These are phyloP conservation scores for Mormyrus lacerda DNA, from an alignment of 2,113 vertebrate genomes.

Conservation along the genomic window DNA sequence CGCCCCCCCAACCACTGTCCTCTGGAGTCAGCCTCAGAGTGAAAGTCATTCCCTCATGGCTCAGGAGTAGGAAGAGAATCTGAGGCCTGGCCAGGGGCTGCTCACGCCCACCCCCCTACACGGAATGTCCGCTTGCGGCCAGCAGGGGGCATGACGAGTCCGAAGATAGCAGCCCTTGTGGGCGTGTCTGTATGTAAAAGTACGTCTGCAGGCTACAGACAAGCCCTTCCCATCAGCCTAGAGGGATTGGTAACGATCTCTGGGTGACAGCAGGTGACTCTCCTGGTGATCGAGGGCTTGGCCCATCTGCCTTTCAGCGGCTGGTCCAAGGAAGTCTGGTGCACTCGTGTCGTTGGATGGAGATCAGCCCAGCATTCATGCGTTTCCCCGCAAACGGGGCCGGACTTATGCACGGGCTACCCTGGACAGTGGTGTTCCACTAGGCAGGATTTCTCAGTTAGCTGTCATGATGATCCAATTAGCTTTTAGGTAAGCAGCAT, in stretches of 20 bases:
- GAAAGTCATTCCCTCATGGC: constrained; percentile 56
- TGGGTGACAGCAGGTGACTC: constrained; percentile 28
- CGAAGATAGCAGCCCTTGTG: constrained; percentile 40
- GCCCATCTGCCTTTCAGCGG: constrained; percentile 28
- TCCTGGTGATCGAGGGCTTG: constrained; percentile 2
- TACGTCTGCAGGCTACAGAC: constrained; percentile 24
- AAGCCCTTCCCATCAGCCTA: constrained; percentile 9
- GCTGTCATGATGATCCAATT: background rate
- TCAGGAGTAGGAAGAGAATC: constrained; percentile 37
- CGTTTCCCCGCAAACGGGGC: background rate
- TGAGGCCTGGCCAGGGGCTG: constrained; percentile 52
- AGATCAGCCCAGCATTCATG: background rate
- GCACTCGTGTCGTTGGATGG: background rate
- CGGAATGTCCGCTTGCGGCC: constrained; percentile 52
- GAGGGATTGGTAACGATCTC: constrained; percentile 31
- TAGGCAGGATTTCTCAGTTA: background rate
- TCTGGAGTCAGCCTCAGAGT: constrained; percentile 58
- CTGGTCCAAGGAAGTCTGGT: constrained; percentile 15
- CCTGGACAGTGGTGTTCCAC: background rate
- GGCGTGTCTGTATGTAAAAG: constrained; percentile 25
- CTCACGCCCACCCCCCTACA: constrained; percentile 55
- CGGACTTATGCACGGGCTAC: background rate
- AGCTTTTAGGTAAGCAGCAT: too few relatives aligned
- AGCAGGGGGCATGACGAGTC: constrained; percentile 12
- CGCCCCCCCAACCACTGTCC: constrained; percentile 34